phyloP scores from a whole-genome alignment of 1,140 invertebrate genomes.

The Papilio glaucus region DNA sequence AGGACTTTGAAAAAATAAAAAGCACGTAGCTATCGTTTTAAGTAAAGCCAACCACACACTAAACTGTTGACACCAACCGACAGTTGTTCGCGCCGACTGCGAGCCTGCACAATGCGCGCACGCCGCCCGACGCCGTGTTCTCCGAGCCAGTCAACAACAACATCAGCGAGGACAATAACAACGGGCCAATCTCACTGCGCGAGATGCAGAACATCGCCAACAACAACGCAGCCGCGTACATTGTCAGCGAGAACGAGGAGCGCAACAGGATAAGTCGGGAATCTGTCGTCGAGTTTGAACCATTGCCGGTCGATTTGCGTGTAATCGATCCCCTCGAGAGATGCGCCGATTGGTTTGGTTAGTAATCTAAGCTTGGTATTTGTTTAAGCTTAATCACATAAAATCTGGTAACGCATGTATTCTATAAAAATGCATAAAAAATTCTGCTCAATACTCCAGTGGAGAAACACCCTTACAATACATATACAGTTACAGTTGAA shows the following conservation, averaged over 20 bases:
- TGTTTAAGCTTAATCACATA: neutral
- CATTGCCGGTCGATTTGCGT: slow-evolving; percentile 61
- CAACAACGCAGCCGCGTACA: slow-evolving; percentile 82
- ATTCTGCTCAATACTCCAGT: neutral
- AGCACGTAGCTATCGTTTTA: neutral
- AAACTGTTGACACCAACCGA: neutral
- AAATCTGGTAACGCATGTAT: slow-evolving; percentile 5
- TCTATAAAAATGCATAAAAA: neutral
- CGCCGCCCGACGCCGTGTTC: slow-evolving; percentile 73
- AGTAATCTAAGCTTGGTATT: slow-evolving; percentile 43
- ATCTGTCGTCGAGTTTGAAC: slow-evolving; percentile 76
- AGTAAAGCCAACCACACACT: neutral
- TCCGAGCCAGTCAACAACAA: slow-evolving; percentile 77
- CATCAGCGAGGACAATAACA: slow-evolving; percentile 81
- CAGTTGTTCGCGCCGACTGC: slow-evolving; percentile 74
- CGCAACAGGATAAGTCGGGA: slow-evolving; percentile 71
- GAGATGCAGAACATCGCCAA: slow-evolving; percentile 84
- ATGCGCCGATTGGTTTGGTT: slow-evolving; percentile 75
- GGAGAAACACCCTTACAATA: neutral
- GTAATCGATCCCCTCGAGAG: slow-evolving; percentile 67
- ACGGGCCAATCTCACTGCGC: slow-evolving; percentile 81
- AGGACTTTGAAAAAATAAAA: neutral
- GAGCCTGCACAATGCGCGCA: slow-evolving; percentile 64
- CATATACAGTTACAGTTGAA: neutral
- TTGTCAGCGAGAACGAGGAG: slow-evolving; percentile 76